These are phyloP conservation scores for Borostomias antarcticus DNA, from an alignment of 2,797 vertebrate species.

Conservation along the genomic window DNA sequence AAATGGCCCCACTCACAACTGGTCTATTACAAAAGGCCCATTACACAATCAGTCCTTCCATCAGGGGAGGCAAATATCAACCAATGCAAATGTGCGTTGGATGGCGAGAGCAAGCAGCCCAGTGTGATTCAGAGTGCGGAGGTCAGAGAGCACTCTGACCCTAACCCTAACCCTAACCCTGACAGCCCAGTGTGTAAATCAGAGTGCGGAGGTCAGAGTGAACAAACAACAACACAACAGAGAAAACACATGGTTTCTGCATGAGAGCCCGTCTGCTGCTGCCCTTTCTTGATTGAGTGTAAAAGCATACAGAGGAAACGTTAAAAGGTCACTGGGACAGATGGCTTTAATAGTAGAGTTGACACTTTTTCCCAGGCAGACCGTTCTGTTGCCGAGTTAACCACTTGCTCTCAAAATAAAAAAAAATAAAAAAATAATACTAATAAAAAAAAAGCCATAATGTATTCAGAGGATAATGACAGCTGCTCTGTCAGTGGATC, in stretches of 20 bases:
- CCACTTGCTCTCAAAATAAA: constrained; percentile 12
- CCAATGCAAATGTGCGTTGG: constrained; percentile 21
- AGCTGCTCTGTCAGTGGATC: constrained; percentile 50
- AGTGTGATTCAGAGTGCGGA: constrained; percentile 23
- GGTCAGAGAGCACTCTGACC: constrained; percentile 41
- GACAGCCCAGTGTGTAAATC: constrained; percentile 42
- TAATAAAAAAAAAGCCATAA: constrained; percentile 36
- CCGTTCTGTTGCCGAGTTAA: constrained; percentile 43
- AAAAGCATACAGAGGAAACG: constrained; percentile 79
- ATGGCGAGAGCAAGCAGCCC: constrained; percentile 14
- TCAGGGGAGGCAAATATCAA: constrained; percentile 25
- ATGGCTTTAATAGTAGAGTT: constrained; percentile 80
- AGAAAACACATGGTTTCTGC: constrained; percentile 55
- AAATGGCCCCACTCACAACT: constrained; percentile 1
- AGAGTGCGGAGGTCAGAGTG: constrained; percentile 33
- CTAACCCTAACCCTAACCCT: no score
- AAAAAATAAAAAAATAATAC: no score
- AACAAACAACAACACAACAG: constrained; percentile 47
- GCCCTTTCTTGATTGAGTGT: constrained; percentile 82
- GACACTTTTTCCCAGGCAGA: constrained; percentile 63
- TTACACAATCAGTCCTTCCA: constrained; percentile 14
- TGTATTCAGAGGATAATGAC: constrained; percentile 48
- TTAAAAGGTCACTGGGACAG: constrained; percentile 77
- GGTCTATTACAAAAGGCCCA: neutral
- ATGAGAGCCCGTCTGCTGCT: constrained; percentile 68